Evolutionary conservation across 1,140 invertebrate species (phyloP).

Genomic region (Piezodorus guildinii): DNA sequence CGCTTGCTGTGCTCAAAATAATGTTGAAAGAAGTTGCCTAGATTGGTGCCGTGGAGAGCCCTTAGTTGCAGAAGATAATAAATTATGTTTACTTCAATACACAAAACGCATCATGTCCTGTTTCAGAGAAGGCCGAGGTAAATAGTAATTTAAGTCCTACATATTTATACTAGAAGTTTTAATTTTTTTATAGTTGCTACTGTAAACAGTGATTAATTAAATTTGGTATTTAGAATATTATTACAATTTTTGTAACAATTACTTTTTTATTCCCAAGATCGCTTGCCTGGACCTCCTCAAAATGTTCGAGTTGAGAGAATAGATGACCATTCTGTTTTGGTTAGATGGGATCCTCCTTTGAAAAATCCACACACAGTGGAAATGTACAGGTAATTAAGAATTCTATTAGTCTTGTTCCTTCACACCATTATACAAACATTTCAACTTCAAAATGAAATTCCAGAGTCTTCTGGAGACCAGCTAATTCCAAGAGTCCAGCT

Average conservation of each 20-base stretch:
- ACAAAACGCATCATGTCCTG: conserved; percentile 62
- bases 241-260: background rate
- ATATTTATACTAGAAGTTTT: no score
- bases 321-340: conserved; percentile 43
- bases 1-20: conserved; percentile 59
- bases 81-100: conserved; percentile 56
- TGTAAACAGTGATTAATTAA: no score
- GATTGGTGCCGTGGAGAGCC: conserved; percentile 62
- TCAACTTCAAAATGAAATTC: background rate
- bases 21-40: conserved; percentile 59
- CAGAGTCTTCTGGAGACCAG: conserved; percentile 41
- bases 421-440: conserved; percentile 27
- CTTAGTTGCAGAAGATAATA: conserved; percentile 39
- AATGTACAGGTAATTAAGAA: conserved; percentile 47
- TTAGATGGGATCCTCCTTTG: conserved; percentile 61
- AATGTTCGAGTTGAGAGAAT: conserved; percentile 51
- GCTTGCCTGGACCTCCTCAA: conserved; percentile 62
- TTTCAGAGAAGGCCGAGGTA: conserved; percentile 64
- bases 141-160: conserved; percentile 22
- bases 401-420: conserved; percentile 25
- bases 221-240: no score
- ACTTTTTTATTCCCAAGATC: conserved; percentile 30
- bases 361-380: conserved; percentile 75
- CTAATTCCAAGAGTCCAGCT: conserved; percentile 35
- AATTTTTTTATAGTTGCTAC: no score